Conservation (phyloP, 2,888 invertebrate species). For the Agrotis ipsilon region DNA sequence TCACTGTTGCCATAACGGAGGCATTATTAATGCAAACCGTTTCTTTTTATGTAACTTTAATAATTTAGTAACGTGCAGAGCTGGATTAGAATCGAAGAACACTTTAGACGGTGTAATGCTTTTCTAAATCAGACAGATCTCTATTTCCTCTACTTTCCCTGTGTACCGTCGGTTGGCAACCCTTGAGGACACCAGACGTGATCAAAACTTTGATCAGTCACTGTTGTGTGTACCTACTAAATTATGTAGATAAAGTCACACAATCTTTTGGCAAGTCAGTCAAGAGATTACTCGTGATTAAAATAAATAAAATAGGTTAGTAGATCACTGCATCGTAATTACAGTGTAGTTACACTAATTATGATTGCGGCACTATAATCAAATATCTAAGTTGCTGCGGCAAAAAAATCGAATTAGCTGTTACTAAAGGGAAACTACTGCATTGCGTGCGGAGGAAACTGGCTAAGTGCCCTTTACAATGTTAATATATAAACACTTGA, state of each 20-base stretch:
- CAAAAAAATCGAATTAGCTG: conserved; percentile 58
- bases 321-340: conserved; percentile 5
- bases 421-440: conserved; percentile 67
- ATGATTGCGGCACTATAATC: conserved; percentile 16
- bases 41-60: background rate
- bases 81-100: background rate
- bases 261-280: conserved; percentile 5
- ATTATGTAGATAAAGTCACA: background rate
- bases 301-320: conserved; percentile 2
- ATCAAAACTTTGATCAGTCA: background rate
- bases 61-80: background rate
- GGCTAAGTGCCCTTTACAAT: conserved; percentile 55
- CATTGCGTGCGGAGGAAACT: conserved; percentile 62
- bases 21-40: background rate
- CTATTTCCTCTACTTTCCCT: background rate
- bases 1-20: conserved; percentile 11
- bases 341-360: background rate
- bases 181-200: background rate
- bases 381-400: conserved; percentile 33
- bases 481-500: conserved; percentile 56
- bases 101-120: background rate
- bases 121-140: background rate
- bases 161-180: no score
- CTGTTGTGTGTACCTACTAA: background rate
- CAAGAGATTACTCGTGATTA: conserved; percentile 2